A percentile compares a stretch with the other conserved stretches of the same genome.
These are phyloP conservation scores for Acrocephalus kingi DNA, from an alignment of 2,113 vertebrate genomes.

Conservation along the genomic window DNA sequence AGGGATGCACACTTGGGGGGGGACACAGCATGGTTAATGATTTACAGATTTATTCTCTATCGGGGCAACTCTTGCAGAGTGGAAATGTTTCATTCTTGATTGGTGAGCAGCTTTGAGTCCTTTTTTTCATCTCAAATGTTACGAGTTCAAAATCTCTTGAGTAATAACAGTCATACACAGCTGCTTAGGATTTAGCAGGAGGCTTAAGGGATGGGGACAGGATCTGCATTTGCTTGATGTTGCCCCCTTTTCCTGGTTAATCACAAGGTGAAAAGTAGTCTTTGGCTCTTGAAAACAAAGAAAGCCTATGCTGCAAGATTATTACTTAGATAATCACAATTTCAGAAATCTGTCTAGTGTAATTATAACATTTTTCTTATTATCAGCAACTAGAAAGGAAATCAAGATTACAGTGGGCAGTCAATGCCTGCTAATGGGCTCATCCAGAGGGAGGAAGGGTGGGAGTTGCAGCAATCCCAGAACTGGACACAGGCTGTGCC, in stretches of 20 bases:
- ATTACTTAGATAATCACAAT: constrained; percentile 7
- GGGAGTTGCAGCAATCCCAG: not conserved
- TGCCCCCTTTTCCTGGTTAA: not conserved
- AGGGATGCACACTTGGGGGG: not conserved
- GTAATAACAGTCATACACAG: not conserved
- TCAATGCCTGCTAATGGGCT: not conserved
- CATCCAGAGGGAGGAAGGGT: not conserved
- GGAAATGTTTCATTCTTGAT: constrained; percentile 6
- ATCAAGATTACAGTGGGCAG: not conserved
- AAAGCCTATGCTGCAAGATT: not conserved
- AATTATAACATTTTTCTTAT: constrained; percentile 29
- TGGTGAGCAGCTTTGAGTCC: not conserved
- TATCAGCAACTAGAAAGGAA: not conserved
- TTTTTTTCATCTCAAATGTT: not conserved
- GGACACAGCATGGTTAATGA: not conserved
- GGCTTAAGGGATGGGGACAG: not conserved
- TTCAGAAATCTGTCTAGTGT: not conserved
- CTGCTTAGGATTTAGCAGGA: not conserved
- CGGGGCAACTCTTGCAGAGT: not conserved
- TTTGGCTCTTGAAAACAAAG: not conserved
- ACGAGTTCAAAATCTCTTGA: not conserved
- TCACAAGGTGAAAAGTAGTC: not conserved
- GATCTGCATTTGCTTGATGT: not conserved
- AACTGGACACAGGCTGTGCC: not conserved
- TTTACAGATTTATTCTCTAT: constrained; percentile 39